Conservation (phyloP, 2,888 invertebrate species). For the Acanthosoma haemorrhoidale region DNA sequence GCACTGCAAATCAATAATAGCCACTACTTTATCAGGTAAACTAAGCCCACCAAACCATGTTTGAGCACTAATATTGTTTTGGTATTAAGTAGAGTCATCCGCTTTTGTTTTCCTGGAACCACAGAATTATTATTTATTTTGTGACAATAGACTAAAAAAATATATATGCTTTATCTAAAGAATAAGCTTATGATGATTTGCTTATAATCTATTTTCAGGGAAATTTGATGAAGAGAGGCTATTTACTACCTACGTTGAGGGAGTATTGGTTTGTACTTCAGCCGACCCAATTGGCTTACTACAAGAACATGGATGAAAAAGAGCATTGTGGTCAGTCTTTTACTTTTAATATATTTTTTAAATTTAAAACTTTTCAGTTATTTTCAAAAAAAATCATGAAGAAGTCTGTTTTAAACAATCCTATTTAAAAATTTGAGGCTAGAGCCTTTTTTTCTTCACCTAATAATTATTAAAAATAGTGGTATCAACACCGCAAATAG, state of each 20-base stretch:
- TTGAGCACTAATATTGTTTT: too few relatives aligned
- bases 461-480: too few relatives aligned
- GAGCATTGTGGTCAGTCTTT: conserved; percentile 54
- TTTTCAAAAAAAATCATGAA: neutral
- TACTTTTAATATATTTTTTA: neutral
- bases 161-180: too few relatives aligned
- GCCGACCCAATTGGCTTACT: conserved; percentile 67
- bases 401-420: neutral
- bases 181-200: too few relatives aligned
- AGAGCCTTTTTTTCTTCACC: neutral
- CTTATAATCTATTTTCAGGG: conserved; percentile 59
- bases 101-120: too few relatives aligned
- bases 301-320: conserved; percentile 64
- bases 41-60: too few relatives aligned
- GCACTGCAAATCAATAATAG: too few relatives aligned
- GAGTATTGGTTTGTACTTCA: conserved; percentile 77
- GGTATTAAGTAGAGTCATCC: too few relatives aligned
- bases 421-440: neutral
- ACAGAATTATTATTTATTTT: too few relatives aligned
- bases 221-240: conserved; percentile 65
- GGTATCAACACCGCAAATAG: too few relatives aligned
- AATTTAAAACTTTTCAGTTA: neutral
- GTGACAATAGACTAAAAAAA: too few relatives aligned
- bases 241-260: conserved; percentile 67
- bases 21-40: too few relatives aligned